Conservation (phyloP, 2,113 vertebrate genomes). For the Grantiella picta region DNA sequence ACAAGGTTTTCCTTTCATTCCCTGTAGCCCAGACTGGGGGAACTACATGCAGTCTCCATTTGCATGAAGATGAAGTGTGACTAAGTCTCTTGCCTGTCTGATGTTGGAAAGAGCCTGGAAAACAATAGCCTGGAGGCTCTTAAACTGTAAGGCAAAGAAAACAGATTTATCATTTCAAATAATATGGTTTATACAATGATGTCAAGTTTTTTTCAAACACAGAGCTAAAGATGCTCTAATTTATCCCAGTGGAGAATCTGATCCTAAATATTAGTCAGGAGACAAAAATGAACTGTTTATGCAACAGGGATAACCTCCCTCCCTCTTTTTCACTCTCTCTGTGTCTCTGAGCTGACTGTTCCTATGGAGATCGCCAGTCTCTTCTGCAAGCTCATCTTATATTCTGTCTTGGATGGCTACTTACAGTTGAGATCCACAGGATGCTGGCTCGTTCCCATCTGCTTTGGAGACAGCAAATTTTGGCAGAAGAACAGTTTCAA, state of each 20-base stretch:
- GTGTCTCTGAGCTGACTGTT: neutral
- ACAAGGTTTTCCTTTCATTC: neutral
- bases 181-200: slow-evolving; percentile 25
- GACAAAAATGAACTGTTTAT: slow-evolving; percentile 54
- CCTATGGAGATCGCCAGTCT: neutral
- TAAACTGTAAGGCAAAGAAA: neutral
- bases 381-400: slow-evolving; percentile 19
- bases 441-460: neutral
- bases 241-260: slow-evolving; percentile 41
- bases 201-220: slow-evolving; percentile 51
- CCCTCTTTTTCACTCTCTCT: neutral
- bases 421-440: neutral
- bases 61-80: slow-evolving; percentile 10
- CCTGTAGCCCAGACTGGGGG: neutral
- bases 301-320: neutral
- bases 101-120: neutral
- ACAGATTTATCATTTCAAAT: slow-evolving; percentile 44
- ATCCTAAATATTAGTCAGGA: slow-evolving; percentile 54
- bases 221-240: slow-evolving; percentile 33
- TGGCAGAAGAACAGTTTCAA: neutral
- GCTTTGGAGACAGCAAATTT: neutral
- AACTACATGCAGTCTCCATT: neutral
- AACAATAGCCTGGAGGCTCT: slow-evolving; percentile 25
- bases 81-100: neutral
- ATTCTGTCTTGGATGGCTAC: slow-evolving; percentile 1